These are phyloP conservation scores for Drosophila mayri DNA, from an alignment of 1,140 invertebrate species.

Conservation along the genomic window DNA sequence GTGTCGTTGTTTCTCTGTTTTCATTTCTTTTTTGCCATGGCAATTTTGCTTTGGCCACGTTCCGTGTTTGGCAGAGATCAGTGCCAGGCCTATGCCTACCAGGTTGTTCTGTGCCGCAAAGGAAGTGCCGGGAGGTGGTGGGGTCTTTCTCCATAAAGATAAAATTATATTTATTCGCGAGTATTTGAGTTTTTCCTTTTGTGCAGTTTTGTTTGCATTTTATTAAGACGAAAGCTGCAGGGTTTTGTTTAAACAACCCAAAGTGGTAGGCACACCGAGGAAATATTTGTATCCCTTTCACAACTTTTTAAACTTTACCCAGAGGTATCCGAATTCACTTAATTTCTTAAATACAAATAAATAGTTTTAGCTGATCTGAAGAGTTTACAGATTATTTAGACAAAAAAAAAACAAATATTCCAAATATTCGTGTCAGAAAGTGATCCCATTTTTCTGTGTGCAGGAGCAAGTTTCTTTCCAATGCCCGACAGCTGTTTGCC, in stretches of 20 bases:
- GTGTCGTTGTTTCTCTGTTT: slow-evolving; percentile 5
- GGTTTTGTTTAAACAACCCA: slow-evolving; percentile 53
- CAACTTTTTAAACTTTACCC: not conserved
- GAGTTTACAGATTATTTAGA: not conserved
- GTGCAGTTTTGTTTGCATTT: slow-evolving; percentile 65
- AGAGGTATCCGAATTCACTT: not conserved
- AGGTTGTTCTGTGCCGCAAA: slow-evolving; percentile 17
- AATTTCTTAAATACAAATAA: not conserved
- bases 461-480: slow-evolving; percentile 55
- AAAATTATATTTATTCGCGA: slow-evolving; percentile 25
- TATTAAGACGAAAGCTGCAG: slow-evolving; percentile 50
- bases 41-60: slow-evolving; percentile 8
- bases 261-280: slow-evolving; percentile 2
- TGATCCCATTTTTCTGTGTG: slow-evolving; percentile 8
- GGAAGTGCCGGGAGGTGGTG: not conserved
- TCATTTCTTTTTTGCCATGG: slow-evolving; percentile 3
- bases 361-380: not conserved
- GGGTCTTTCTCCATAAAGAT: slow-evolving; percentile 37
- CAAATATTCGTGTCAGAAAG: too few species aligned
- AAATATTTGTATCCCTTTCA: not conserved
- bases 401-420: not conserved
- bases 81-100: not conserved
- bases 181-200: slow-evolving; percentile 27
- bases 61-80: slow-evolving; percentile 18
- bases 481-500: slow-evolving; percentile 52